These are phyloP conservation scores for Chionis minor DNA, from an alignment of 2,113 vertebrate genomes.

Conservation along the genomic window DNA sequence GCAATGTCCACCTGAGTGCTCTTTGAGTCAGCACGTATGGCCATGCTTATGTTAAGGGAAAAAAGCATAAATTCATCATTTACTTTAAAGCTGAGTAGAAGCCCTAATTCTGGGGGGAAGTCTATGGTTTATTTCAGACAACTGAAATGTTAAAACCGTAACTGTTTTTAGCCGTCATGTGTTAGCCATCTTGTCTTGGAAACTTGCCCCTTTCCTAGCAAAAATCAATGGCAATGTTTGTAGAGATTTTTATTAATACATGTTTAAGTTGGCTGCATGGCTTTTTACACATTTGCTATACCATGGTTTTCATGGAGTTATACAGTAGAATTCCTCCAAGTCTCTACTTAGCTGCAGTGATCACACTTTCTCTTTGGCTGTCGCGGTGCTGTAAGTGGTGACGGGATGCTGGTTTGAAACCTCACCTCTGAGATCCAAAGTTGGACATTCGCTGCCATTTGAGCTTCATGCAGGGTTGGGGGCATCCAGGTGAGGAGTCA, in stretches of 20 bases:
- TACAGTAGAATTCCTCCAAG: neutral
- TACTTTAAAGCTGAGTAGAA: neutral
- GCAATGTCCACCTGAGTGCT: neutral
- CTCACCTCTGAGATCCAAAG: neutral
- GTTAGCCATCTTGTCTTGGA: neutral
- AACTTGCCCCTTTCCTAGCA: neutral
- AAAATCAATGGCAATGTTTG: neutral
- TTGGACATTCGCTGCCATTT: neutral
- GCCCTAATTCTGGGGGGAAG: neutral
- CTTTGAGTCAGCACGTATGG: neutral
- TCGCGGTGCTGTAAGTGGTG: neutral
- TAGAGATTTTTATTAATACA: neutral
- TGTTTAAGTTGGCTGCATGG: neutral
- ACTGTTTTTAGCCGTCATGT: neutral
- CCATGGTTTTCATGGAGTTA: neutral
- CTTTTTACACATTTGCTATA: fast-evolving
- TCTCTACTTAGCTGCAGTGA: neutral
- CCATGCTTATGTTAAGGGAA: neutral
- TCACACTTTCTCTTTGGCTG: neutral
- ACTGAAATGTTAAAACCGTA: neutral
- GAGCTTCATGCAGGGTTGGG: neutral
- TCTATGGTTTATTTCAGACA: neutral
- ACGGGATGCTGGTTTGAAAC: neutral
- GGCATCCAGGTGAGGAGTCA: neutral
- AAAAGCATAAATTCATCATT: neutral